Percentiles rank a stretch among this genome's conserved stretches.
phyloP scores from a whole-genome alignment of 2,797 vertebrate genomes.

The Apogon talboti region DNA sequence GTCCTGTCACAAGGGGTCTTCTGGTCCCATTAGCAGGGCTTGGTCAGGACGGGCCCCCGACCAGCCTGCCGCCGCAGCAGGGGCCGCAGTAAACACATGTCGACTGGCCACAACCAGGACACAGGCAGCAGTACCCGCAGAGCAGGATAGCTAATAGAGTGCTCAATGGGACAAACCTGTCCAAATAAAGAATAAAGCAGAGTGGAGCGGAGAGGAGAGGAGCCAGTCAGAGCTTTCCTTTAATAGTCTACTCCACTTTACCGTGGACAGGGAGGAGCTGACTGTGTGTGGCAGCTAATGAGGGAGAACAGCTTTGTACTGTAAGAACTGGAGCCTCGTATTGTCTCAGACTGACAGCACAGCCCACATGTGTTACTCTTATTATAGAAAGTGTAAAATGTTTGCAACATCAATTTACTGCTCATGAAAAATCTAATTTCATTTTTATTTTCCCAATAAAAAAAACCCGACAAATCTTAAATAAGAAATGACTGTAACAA shows the following conservation, averaged over 20 bases:
- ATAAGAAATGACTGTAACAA: not conserved
- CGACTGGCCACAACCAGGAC: slow-evolving; percentile 80
- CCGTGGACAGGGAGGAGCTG: slow-evolving; percentile 64
- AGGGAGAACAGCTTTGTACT: slow-evolving; percentile 67
- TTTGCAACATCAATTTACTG: slow-evolving; percentile 4
- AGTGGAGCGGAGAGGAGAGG: slow-evolving; percentile 50
- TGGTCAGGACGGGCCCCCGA: slow-evolving; percentile 79
- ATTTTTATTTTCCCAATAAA: not conserved
- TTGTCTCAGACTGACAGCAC: slow-evolving; percentile 68
- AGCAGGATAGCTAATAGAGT: slow-evolving; percentile 77
- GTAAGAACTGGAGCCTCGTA: slow-evolving; percentile 60
- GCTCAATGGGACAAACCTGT: slow-evolving; percentile 78
- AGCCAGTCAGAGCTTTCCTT: slow-evolving; percentile 69
- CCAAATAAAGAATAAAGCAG: slow-evolving; percentile 80
- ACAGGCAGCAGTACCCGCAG: slow-evolving; percentile 69
- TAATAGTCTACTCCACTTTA: slow-evolving; percentile 72
- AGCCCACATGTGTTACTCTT: slow-evolving; percentile 19
- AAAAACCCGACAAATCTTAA: not conserved
- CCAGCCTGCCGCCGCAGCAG: slow-evolving; percentile 80
- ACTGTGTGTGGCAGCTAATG: slow-evolving; percentile 69
- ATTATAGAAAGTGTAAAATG: slow-evolving; percentile 26
- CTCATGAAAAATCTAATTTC: not conserved
- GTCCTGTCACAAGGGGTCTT: slow-evolving; percentile 75
- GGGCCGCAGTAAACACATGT: slow-evolving; percentile 87
- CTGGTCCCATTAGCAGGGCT: slow-evolving; percentile 83